These are phyloP conservation scores for Tychaedon coryphoeus DNA, from an alignment of 2,113 vertebrate genomes.

Conservation along the genomic window DNA sequence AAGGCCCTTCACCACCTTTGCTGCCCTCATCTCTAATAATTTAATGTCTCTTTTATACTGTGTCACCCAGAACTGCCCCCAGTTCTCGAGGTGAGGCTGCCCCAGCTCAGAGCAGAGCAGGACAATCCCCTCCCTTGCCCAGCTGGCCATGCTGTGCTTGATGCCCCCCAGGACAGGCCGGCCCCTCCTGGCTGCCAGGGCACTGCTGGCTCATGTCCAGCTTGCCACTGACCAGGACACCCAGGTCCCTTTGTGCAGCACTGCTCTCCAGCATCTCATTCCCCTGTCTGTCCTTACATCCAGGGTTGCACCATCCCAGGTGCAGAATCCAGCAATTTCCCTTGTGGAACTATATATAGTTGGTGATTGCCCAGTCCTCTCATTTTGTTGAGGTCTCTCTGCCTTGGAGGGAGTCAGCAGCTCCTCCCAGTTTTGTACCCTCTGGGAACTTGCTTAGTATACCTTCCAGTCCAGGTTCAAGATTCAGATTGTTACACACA, in stretches of 20 bases:
- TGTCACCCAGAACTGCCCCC: too few relatives aligned
- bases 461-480: not conserved
- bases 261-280: not conserved
- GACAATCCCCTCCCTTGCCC: too few relatives aligned
- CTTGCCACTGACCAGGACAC: too few relatives aligned
- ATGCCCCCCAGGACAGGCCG: not conserved
- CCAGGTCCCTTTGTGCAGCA: fast-evolving
- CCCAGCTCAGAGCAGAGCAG: too few relatives aligned
- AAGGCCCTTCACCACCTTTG: too few relatives aligned
- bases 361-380: not conserved
- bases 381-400: fast-evolving
- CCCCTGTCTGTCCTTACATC: not conserved
- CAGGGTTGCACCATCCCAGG: not conserved
- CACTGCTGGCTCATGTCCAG: too few relatives aligned
- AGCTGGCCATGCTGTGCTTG: too few relatives aligned
- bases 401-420: not conserved
- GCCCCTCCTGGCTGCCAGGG: too few relatives aligned
- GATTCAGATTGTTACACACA: fast-evolving
- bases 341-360: not conserved
- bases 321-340: fast-evolving
- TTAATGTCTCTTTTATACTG: too few relatives aligned
- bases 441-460: not conserved
- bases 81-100: too few relatives aligned
- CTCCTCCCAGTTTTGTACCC: not conserved
- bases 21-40: too few relatives aligned